Conservation (phyloP, 2,113 vertebrate genomes). For the Stercorarius parasiticus region DNA sequence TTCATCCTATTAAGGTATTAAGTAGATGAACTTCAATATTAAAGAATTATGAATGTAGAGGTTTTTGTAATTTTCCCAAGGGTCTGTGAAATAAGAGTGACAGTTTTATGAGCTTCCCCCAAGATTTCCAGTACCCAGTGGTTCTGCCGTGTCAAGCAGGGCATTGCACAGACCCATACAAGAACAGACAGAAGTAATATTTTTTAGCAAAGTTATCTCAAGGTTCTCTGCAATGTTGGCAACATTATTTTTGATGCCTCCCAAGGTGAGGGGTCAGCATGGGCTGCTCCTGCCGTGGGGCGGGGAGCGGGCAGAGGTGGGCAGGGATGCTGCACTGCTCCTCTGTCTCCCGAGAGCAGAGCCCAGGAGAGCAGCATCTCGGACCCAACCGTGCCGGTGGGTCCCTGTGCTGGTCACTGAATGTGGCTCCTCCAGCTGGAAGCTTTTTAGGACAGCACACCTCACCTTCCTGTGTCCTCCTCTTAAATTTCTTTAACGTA, state of each 20-base stretch:
- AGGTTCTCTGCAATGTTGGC: too few species aligned
- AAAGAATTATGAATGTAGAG: background rate
- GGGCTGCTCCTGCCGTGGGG: background rate
- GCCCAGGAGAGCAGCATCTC: background rate
- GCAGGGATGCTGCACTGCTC: background rate
- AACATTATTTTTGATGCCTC: background rate
- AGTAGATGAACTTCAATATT: background rate
- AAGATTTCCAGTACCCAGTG: background rate
- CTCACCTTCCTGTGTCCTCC: background rate
- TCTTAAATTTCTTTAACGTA: background rate
- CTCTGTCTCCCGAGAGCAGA: too few species aligned
- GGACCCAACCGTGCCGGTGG: too few species aligned
- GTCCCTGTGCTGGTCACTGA: background rate
- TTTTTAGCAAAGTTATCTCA: background rate
- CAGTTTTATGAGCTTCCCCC: background rate
- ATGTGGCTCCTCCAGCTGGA: background rate
- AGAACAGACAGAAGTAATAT: background rate
- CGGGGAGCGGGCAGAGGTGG: background rate
- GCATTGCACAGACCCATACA: background rate
- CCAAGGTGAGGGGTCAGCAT: background rate
- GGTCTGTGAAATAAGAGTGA: background rate
- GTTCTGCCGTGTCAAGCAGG: rapidly evolving
- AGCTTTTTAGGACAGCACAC: background rate
- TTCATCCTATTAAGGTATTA: background rate
- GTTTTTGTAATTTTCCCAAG: background rate